Conservation (phyloP, 1,140 invertebrate species). For the Drosophila orena region DNA sequence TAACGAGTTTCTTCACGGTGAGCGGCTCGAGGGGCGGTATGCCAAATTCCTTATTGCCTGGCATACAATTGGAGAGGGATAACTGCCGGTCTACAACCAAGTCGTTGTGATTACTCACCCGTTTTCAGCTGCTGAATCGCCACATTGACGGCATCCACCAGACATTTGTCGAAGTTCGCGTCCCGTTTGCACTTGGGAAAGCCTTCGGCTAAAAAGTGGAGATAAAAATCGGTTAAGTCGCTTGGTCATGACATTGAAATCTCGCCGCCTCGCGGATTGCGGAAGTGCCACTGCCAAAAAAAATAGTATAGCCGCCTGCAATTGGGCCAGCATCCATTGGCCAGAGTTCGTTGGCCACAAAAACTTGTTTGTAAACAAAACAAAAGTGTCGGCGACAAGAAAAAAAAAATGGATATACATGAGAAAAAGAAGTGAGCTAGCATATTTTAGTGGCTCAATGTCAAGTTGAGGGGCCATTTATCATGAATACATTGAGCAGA, state of each 20-base stretch:
- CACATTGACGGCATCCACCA: constrained; percentile 79
- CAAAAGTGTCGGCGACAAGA: constrained; percentile 41
- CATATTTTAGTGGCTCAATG: constrained; percentile 73
- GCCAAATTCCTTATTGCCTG: constrained; percentile 83
- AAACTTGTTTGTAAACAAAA: constrained; percentile 61
- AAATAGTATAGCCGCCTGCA: constrained; percentile 32
- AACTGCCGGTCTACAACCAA: background rate
- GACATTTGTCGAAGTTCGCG: constrained; percentile 81
- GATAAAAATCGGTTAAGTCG: constrained; percentile 24
- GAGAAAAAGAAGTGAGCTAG: constrained; percentile 59
- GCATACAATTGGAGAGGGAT: constrained; percentile 20
- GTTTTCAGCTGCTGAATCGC: constrained; percentile 73
- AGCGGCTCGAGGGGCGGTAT: constrained; percentile 84
- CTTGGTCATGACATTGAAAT: constrained; percentile 70
- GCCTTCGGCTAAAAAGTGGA: constrained; percentile 57
- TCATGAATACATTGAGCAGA: constrained; percentile 54
- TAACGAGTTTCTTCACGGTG: constrained; percentile 79
- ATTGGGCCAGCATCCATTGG: constrained; percentile 58
- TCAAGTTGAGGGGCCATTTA: constrained; percentile 64
- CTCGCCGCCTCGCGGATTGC: constrained; percentile 34
- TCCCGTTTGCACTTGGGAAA: constrained; percentile 80
- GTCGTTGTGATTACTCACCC: constrained; percentile 48
- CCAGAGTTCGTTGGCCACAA: constrained; percentile 76
- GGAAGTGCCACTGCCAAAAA: constrained; percentile 43
- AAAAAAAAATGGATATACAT: constrained; percentile 9